Conservation (phyloP, 2,888 invertebrate species). For the Leptinotarsa juncta region DNA sequence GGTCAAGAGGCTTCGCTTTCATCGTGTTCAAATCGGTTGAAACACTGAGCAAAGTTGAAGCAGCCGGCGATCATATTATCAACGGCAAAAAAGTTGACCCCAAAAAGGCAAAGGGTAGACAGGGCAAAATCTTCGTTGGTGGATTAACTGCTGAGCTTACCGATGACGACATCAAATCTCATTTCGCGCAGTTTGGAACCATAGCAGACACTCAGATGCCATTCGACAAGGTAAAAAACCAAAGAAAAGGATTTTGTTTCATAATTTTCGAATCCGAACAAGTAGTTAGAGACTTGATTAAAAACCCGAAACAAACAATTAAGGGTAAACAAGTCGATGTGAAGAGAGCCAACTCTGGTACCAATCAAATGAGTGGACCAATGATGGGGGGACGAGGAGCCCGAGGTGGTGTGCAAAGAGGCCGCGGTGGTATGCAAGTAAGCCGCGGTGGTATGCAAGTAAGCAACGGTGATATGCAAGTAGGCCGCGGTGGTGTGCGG, state of each 20-base stretch:
- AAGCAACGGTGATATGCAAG: background rate
- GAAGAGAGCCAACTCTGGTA: constrained; percentile 86
- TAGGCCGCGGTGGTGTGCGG: background rate
- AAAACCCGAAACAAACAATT: constrained; percentile 92
- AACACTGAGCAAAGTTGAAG: constrained; percentile 91
- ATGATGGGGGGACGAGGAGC: constrained; percentile 67
- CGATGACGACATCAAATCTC: constrained; percentile 93
- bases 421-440: constrained; percentile 69
- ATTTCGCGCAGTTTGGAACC: constrained; percentile 93
- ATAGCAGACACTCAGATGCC: constrained; percentile 95
- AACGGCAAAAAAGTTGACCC: constrained; percentile 97
- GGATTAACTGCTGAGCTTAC: constrained; percentile 92
- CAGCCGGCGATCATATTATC: constrained; percentile 89
- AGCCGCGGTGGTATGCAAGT: background rate
- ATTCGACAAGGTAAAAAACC: constrained; percentile 96
- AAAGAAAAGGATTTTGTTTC: constrained; percentile 96
- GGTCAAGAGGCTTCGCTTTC: constrained; percentile 97
- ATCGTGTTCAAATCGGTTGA: constrained; percentile 92
- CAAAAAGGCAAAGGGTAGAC: constrained; percentile 82
- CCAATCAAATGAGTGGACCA: constrained; percentile 74
- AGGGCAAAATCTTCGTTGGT: constrained; percentile 96
- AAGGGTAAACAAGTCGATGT: constrained; percentile 96
- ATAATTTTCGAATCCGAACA: constrained; percentile 95
- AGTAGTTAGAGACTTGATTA: constrained; percentile 90
- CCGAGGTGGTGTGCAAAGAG: constrained; percentile 77